Evolutionary conservation across 2,113 vertebrate species (phyloP).

Genomic region (Camelus bactrianus): DNA sequence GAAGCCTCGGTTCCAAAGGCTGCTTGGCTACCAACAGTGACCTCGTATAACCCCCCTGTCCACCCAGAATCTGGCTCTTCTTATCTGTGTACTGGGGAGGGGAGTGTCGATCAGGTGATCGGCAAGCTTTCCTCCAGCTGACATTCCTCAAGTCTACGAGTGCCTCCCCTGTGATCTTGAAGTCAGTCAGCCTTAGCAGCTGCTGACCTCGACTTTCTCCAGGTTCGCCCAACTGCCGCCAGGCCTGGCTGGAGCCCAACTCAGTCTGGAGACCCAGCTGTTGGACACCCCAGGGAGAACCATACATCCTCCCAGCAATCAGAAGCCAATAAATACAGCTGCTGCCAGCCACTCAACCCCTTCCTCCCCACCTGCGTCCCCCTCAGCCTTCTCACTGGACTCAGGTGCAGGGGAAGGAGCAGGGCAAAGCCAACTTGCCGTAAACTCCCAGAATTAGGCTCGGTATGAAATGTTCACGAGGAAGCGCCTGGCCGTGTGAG

Average conservation of each 20-base stretch:
- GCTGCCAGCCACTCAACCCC: background rate
- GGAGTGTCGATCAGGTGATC: background rate
- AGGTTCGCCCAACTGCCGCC: background rate
- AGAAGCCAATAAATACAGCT: background rate
- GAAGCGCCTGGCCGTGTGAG: background rate
- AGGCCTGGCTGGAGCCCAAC: background rate
- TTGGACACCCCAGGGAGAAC: background rate
- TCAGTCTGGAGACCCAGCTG: background rate
- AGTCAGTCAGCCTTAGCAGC: conserved; percentile 1
- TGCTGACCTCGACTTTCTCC: background rate
- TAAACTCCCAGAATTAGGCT: background rate
- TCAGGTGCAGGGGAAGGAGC: background rate
- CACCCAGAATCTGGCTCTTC: background rate
- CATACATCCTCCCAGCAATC: background rate
- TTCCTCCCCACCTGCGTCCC: no score
- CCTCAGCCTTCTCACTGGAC: no score
- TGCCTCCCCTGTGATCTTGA: background rate
- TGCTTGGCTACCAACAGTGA: background rate
- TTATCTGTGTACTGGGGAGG: rapidly evolving
- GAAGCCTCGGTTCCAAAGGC: background rate
- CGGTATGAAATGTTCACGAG: background rate
- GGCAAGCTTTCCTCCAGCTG: background rate
- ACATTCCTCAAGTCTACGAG: background rate
- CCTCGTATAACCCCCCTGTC: background rate
- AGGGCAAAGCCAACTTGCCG: background rate